Conservation (phyloP, 2,888 invertebrate genomes). For the Lasioglossum lativentre region DNA sequence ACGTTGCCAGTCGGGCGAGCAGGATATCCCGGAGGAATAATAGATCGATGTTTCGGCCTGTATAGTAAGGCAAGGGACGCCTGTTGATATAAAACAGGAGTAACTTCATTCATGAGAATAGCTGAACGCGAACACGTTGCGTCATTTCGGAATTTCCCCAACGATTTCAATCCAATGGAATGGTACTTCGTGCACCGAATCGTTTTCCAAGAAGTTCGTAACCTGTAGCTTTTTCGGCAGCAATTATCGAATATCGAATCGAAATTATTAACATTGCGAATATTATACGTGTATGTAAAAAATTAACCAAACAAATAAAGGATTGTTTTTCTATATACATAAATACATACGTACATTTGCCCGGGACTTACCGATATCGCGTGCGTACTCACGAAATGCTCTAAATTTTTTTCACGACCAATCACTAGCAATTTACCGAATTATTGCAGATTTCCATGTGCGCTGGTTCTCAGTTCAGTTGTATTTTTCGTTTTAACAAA, state of each 20-base stretch:
- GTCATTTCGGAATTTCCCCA: not conserved
- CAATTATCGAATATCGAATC: not conserved
- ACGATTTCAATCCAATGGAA: not conserved
- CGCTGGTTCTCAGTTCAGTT: not conserved
- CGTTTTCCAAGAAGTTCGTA: not conserved
- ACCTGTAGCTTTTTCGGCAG: not conserved
- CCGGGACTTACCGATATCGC: too few species aligned
- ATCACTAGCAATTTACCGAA: not conserved
- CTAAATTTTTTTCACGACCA: not conserved
- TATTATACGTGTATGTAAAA: too few species aligned
- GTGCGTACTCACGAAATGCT: not conserved
- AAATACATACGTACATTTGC: not conserved
- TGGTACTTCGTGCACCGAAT: not conserved
- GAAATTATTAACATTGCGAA: not conserved
- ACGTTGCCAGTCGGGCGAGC: conserved; percentile 38
- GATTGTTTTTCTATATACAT: not conserved
- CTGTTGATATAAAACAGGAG: conserved; percentile 77
- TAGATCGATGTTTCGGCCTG: conserved; percentile 75
- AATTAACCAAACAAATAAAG: not conserved
- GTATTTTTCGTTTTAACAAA: not conserved
- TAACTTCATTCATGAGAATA: conserved; percentile 78
- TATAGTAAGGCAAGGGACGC: conserved; percentile 77
- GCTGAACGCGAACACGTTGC: conserved; percentile 30
- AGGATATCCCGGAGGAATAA: conserved; percentile 65
- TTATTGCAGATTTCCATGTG: not conserved